Conservation (phyloP, 1,140 invertebrate species). For the Ceratoteleas bidentatus region DNA sequence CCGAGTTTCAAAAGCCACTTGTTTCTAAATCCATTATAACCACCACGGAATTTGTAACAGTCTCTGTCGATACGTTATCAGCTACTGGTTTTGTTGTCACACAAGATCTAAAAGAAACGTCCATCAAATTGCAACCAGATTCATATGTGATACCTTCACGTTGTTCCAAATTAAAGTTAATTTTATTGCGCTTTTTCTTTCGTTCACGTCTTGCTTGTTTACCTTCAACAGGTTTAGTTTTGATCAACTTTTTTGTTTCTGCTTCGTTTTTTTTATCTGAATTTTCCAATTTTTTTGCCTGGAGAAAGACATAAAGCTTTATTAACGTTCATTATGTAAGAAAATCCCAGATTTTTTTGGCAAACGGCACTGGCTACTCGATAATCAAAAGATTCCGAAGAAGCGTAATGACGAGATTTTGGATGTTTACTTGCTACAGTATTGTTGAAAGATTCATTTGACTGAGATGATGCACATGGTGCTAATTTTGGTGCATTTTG, state of each 20-base stretch:
- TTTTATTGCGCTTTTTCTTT: neutral
- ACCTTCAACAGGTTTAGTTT: neutral
- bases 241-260: neutral
- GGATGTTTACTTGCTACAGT: conserved; percentile 42
- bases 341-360: conserved; percentile 46
- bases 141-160: neutral
- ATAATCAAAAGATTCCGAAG: conserved; percentile 35
- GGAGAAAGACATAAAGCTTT: conserved; percentile 31
- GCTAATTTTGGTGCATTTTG: conserved; percentile 1
- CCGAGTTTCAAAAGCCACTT: neutral
- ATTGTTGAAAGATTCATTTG: conserved; percentile 48
- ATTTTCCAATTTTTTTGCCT: conserved; percentile 23
- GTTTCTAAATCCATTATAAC: neutral
- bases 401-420: conserved; percentile 47
- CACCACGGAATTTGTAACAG: neutral
- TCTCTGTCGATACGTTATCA: neutral
- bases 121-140: neutral
- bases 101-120: neutral
- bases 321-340: conserved; percentile 30
- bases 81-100: neutral
- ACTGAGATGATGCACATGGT: conserved; percentile 1
- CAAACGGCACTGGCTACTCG: conserved; percentile 45
- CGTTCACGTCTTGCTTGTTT: neutral
- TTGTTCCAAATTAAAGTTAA: neutral
- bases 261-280: conserved; percentile 14